A percentile compares a stretch with the other conserved stretches of the same genome.
Conservation (phyloP, 2,888 invertebrate species). For the Cetonia aurata region DNA sequence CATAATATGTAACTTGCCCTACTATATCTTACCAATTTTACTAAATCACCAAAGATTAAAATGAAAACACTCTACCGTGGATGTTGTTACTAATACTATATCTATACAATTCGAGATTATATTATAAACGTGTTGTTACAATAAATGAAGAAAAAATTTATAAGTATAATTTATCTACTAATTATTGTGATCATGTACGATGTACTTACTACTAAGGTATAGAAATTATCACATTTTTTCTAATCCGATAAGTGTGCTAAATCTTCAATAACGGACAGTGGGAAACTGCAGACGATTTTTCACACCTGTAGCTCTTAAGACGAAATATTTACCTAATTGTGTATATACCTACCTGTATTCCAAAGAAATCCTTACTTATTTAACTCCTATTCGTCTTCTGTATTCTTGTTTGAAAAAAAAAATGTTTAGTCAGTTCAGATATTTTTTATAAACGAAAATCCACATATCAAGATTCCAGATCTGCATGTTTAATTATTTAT, state of each 20-base stretch:
- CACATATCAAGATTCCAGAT: too few species aligned
- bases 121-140: slow-evolving; percentile 29
- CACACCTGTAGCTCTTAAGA: background rate
- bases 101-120: slow-evolving; percentile 3
- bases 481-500: too few species aligned
- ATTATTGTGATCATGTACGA: slow-evolving; percentile 24
- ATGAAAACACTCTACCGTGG: slow-evolving; percentile 10
- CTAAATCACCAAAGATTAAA: slow-evolving; percentile 3
- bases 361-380: too few species aligned
- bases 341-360: background rate
- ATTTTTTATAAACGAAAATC: too few species aligned
- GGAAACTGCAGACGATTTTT: background rate
- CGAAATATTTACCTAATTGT: background rate
- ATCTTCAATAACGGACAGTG: slow-evolving; percentile 6
- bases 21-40: slow-evolving; percentile 2
- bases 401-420: too few species aligned
- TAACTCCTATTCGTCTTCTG: too few species aligned
- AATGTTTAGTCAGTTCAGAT: too few species aligned
- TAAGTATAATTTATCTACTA: slow-evolving; percentile 8
- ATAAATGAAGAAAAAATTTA: slow-evolving; percentile 11
- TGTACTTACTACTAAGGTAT: slow-evolving; percentile 6
- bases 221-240: slow-evolving; percentile 33
- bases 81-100: slow-evolving; percentile 33
- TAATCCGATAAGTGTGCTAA: slow-evolving; percentile 23
- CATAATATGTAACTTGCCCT: slow-evolving; percentile 17